These are phyloP conservation scores for Rhogogaster chlorosoma DNA, from an alignment of 2,888 invertebrate species.

Conservation along the genomic window DNA sequence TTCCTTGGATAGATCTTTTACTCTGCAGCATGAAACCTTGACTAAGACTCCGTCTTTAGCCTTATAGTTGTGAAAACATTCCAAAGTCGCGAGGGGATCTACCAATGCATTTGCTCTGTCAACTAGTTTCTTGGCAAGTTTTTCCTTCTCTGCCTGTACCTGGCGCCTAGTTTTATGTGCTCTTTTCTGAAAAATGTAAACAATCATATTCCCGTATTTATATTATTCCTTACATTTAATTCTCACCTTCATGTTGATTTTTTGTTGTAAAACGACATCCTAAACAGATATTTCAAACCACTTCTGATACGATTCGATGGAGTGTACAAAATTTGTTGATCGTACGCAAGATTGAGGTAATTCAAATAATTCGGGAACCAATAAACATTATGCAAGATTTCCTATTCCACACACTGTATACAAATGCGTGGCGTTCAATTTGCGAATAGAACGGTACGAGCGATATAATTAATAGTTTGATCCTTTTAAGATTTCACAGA, in stretches of 20 bases:
- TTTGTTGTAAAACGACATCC: neutral
- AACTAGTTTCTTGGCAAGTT: slow-evolving; percentile 80
- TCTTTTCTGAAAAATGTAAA: slow-evolving; percentile 62
- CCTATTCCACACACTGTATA: neutral
- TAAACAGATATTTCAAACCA: neutral
- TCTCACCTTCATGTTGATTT: neutral
- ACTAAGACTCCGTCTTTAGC: slow-evolving; percentile 81
- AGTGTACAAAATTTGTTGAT: neutral
- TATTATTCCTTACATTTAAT: neutral
- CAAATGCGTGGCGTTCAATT: neutral
- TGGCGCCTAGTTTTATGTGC: slow-evolving; percentile 71
- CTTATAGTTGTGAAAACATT: slow-evolving; percentile 82
- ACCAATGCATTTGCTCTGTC: slow-evolving; percentile 81
- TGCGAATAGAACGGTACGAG: neutral
- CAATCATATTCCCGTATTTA: neutral
- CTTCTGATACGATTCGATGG: neutral
- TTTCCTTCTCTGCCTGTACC: slow-evolving; percentile 66
- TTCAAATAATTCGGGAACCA: neutral
- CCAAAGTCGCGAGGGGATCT: slow-evolving; percentile 82
- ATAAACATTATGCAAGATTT: neutral
- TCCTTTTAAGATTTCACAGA: neutral
- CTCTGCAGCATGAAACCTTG: slow-evolving; percentile 82
- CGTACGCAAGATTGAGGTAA: neutral
- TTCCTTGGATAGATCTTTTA: slow-evolving; percentile 80
- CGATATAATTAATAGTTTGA: neutral